Evolutionary conservation across 2,113 vertebrate genomes (phyloP).

Genomic region (Nansenia antarctica): DNA sequence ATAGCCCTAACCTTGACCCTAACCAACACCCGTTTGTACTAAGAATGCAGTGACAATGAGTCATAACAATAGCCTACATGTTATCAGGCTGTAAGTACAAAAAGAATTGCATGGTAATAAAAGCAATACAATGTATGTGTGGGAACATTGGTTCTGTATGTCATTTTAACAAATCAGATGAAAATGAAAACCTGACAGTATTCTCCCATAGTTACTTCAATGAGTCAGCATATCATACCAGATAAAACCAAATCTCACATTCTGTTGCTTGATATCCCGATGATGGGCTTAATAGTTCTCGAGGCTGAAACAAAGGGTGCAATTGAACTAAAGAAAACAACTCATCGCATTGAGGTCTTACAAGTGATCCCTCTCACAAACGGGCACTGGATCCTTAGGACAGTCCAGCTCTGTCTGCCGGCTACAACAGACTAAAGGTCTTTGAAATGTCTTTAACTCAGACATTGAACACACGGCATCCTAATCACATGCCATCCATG

Average conservation of each 20-base stretch:
- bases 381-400: neutral
- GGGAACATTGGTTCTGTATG: neutral
- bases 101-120: neutral
- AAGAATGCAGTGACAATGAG: too few species aligned
- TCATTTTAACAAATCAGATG: neutral
- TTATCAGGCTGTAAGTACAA: too few species aligned
- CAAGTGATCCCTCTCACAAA: slow-evolving; percentile 14
- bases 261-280: neutral
- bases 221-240: neutral
- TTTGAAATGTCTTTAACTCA: too few species aligned
- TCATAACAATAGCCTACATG: too few species aligned
- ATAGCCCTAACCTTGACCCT: too few species aligned
- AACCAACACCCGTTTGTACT: too few species aligned
- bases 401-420: slow-evolving; percentile 6
- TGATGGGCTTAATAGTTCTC: neutral
- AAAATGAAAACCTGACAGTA: neutral
- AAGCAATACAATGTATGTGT: too few species aligned
- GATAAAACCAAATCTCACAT: too few species aligned
- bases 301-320: neutral
- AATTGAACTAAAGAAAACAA: neutral
- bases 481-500: slow-evolving; percentile 62
- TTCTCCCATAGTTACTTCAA: neutral
- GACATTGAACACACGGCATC: slow-evolving; percentile 33
- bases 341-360: slow-evolving; percentile 2
- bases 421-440: slow-evolving; percentile 29